Conservation (phyloP, 2,113 vertebrate genomes). For the Myrmophylax atrothorax region DNA sequence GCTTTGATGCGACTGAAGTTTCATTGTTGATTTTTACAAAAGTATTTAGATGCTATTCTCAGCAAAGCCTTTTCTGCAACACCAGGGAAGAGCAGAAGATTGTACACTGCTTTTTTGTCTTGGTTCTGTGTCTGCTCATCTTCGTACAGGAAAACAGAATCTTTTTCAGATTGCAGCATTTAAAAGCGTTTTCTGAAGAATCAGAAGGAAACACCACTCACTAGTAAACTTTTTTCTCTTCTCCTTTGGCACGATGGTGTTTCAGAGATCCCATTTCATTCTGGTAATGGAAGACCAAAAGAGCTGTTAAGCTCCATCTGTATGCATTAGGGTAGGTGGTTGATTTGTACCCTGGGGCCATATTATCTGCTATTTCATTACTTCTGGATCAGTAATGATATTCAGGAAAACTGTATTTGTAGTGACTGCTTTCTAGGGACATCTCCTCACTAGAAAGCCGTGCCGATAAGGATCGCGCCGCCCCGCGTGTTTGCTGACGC, state of each 20-base stretch:
- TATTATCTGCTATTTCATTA: slow-evolving; percentile 67
- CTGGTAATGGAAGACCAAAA: slow-evolving; percentile 26
- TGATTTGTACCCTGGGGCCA: slow-evolving; percentile 58
- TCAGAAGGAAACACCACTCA: not conserved
- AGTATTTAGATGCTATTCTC: not conserved
- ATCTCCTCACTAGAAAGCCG: slow-evolving; percentile 29
- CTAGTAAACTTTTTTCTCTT: not conserved
- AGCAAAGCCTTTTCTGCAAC: not conserved
- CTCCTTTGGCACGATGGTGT: not conserved
- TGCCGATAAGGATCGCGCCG: not conserved
- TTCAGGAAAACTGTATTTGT: slow-evolving; percentile 45
- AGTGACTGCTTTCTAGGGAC: slow-evolving; percentile 62
- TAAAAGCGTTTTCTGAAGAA: not conserved
- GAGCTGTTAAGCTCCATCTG: slow-evolving; percentile 57
- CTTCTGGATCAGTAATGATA: slow-evolving; percentile 61
- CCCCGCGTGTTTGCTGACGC: not conserved
- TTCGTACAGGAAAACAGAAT: not conserved
- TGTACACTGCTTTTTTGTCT: not conserved
- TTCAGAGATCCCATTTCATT: slow-evolving; percentile 31
- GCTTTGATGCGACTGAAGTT: not conserved
- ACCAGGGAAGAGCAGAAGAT: not conserved
- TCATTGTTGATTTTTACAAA: not conserved
- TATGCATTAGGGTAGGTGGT: slow-evolving; percentile 56
- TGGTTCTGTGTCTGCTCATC: not conserved
- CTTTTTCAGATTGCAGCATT: not conserved